Evolutionary conservation across 92 coral and sea anemone species (phyloP).

Genomic region (Desmophyllum pertusum): DNA sequence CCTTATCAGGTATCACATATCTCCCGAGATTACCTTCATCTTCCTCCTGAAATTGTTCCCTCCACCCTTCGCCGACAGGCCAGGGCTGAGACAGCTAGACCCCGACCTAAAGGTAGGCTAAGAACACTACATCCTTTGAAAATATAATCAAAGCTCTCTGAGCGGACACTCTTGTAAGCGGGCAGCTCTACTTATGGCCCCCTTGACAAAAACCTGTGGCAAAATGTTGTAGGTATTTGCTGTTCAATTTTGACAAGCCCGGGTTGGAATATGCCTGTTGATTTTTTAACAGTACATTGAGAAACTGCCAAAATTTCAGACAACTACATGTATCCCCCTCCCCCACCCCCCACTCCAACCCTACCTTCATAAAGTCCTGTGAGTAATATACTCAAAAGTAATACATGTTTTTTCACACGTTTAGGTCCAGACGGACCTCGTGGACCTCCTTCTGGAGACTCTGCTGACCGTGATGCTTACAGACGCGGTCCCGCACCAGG

Average conservation of each 20-base stretch:
- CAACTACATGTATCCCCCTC: no score
- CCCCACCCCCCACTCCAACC: background rate
- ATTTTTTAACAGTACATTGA: no score
- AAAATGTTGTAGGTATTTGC: no score
- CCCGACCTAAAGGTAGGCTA: conserved; percentile 92
- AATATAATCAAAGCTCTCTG: no score
- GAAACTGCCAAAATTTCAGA: no score
- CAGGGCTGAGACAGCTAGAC: conserved; percentile 88
- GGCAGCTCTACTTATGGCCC: no score
- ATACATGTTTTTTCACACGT: background rate
- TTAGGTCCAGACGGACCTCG: conserved; percentile 86
- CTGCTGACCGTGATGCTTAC: conserved; percentile 94
- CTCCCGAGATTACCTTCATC: conserved; percentile 92
- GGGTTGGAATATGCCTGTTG: no score
- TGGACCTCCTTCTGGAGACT: conserved; percentile 82
- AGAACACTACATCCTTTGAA: background rate
- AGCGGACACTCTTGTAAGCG: no score
- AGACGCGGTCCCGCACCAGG: conserved; percentile 90
- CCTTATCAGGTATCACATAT: conserved; percentile 83
- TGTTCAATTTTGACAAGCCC: no score
- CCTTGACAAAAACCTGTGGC: no score
- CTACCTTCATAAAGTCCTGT: no score
- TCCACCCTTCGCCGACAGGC: conserved; percentile 92
- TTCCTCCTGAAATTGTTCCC: conserved; percentile 98
- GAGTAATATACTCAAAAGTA: no score